A percentile compares a stretch with the other conserved stretches of the same genome.
These are phyloP conservation scores for Eupleurogrammus muticus DNA, from an alignment of 2,797 vertebrate species.

Conservation along the genomic window DNA sequence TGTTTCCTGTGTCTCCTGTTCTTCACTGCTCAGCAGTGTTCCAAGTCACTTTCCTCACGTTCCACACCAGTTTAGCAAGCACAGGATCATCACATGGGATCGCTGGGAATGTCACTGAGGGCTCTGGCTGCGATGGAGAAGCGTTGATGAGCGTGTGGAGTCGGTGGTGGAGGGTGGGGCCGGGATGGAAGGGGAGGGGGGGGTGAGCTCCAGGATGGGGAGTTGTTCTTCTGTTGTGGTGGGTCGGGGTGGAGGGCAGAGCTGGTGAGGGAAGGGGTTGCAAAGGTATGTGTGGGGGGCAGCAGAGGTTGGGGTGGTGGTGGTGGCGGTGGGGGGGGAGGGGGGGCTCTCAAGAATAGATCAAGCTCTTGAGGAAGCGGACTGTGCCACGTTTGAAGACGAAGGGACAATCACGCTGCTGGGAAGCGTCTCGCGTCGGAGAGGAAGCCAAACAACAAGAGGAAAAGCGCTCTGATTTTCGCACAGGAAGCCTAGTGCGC, in stretches of 20 bases:
- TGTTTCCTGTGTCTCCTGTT: conserved; percentile 52
- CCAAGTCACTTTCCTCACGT: conserved; percentile 63
- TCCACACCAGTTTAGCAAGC: conserved; percentile 56
- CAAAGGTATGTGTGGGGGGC: conserved; percentile 71
- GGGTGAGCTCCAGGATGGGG: conserved; percentile 36
- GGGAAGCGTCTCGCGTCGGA: conserved; percentile 97
- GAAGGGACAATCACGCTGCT: conserved; percentile 99
- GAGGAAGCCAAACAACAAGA: conserved; percentile 99
- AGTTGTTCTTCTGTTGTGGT: conserved; percentile 58
- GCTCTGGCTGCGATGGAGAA: conserved; percentile 60
- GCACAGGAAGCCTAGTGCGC: conserved; percentile 98
- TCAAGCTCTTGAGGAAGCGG: conserved; percentile 98
- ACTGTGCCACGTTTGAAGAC: conserved; percentile 99
- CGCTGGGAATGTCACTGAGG: conserved; percentile 64
- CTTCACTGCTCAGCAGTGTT: conserved; percentile 80
- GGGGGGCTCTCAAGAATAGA: conserved; percentile 94
- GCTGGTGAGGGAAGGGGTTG: conserved; percentile 67
- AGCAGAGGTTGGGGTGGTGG: conserved; percentile 43
- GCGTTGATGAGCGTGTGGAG: conserved; percentile 50
- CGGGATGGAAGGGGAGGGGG: background rate
- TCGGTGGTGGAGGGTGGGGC: conserved; percentile 27
- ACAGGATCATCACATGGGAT: conserved; percentile 62
- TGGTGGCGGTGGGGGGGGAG: conserved; percentile 60
- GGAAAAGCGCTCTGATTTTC: conserved; percentile 99
- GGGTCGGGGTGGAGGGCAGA: conserved; percentile 61